Percentiles rank a stretch among this genome's conserved stretches.
Conservation (phyloP, 2,888 invertebrate genomes). For the Andricus quercusramuli region DNA sequence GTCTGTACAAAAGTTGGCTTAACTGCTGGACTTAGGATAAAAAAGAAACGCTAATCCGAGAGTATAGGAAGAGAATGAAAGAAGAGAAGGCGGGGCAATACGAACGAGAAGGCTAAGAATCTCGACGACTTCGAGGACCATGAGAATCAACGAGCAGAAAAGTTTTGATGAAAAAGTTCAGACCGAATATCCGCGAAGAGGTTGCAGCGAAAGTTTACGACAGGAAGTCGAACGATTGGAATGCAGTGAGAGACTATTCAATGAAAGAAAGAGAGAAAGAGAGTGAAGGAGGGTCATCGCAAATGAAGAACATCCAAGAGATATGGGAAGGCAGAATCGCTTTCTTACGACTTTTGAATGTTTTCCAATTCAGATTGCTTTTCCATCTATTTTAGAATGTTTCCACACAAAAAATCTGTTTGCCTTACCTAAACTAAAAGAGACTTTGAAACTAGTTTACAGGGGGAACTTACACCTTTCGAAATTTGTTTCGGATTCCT, state of each 20-base stretch:
- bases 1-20: not conserved
- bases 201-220: conserved; percentile 54
- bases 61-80: not conserved
- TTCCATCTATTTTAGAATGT: conserved; percentile 3
- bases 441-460: not conserved
- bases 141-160: conserved; percentile 62
- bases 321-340: conserved; percentile 2
- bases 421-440: not conserved
- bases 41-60: not conserved
- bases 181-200: conserved; percentile 45
- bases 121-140: conserved; percentile 36
- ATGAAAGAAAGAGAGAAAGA: conserved; percentile 48
- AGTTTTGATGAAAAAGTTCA: conserved; percentile 72
- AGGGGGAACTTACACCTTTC: too few relatives aligned
- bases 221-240: conserved; percentile 56
- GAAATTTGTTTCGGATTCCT: too few relatives aligned
- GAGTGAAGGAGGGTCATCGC: conserved; percentile 11
- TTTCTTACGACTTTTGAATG: conserved; percentile 1
- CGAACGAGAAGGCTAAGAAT: not conserved
- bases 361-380: conserved; percentile 7
- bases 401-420: not conserved
- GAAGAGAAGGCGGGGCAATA: not conserved
- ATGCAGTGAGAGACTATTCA: conserved; percentile 56
- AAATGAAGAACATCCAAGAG: conserved; percentile 7
- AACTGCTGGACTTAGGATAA: not conserved